phyloP scores from a whole-genome alignment of 2,888 invertebrate genomes.

The Agonopterix subpropinquella region DNA sequence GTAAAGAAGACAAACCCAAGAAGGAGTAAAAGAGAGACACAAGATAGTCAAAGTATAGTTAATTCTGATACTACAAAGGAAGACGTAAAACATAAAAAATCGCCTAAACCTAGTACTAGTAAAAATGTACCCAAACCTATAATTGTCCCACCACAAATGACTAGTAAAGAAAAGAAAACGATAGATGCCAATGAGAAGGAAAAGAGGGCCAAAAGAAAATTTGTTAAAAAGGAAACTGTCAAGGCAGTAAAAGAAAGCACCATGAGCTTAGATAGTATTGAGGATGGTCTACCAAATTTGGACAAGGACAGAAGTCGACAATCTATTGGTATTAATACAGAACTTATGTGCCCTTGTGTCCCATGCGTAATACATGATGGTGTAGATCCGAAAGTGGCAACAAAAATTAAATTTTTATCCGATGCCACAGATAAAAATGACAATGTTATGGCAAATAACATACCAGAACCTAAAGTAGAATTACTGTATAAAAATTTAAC shows the following conservation, averaged over 20 bases:
- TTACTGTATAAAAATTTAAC: slow-evolving; percentile 56
- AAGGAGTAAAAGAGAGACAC: slow-evolving; percentile 13
- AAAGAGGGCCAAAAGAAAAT: slow-evolving; percentile 1
- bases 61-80: neutral
- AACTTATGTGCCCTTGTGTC: slow-evolving; percentile 49
- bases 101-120: slow-evolving; percentile 3
- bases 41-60: neutral
- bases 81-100: neutral
- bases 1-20: slow-evolving; percentile 25
- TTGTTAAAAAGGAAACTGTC: slow-evolving; percentile 12
- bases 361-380: slow-evolving; percentile 59
- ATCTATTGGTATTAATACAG: slow-evolving; percentile 56
- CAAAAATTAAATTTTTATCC: neutral
- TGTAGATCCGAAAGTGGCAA: slow-evolving; percentile 28
- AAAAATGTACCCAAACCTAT: neutral
- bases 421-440: too few species aligned
- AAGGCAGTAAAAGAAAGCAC: slow-evolving; percentile 43
- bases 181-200: slow-evolving; percentile 4
- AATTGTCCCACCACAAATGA: neutral
- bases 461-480: slow-evolving; percentile 37
- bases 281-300: slow-evolving; percentile 26
- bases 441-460: slow-evolving; percentile 4
- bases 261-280: slow-evolving; percentile 63
- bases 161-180: slow-evolving; percentile 6
- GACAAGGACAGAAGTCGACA: slow-evolving; percentile 28